Evolutionary conservation across 2,113 vertebrate species (phyloP).

Genomic region (Syngnathus scovelli): DNA sequence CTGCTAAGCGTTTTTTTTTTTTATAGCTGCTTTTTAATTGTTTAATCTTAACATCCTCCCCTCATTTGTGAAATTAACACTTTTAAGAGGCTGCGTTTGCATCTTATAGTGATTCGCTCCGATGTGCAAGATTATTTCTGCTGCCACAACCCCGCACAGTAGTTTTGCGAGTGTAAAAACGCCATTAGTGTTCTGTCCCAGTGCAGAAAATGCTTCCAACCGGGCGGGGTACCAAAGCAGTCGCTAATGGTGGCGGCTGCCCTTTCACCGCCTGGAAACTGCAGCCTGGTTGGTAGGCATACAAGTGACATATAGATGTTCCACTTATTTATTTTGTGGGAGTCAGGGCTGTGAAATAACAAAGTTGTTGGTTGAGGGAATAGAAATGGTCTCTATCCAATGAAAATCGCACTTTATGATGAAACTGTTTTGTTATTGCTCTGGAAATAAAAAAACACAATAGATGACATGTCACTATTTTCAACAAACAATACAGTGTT

Average conservation of each 20-base stretch:
- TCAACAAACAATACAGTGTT: neutral
- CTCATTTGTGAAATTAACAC: conserved; percentile 38
- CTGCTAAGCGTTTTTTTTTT: neutral
- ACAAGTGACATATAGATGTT: conserved; percentile 7
- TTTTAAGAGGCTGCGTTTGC: conserved; percentile 18
- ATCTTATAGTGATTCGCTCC: conserved; percentile 1
- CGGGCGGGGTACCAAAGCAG: conserved; percentile 20
- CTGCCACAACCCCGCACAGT: conserved; percentile 13
- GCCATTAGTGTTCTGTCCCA: conserved; percentile 16
- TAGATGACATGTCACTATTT: neutral
- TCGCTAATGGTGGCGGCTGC: conserved; percentile 8
- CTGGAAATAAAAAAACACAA: neutral
- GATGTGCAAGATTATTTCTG: conserved; percentile 21
- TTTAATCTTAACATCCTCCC: conserved; percentile 23
- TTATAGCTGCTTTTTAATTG: conserved; percentile 23
- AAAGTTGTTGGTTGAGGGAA: neutral
- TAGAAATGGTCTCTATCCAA: neutral
- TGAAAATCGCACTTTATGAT: neutral
- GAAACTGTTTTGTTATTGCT: neutral
- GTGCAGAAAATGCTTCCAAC: neutral
- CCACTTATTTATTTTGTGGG: conserved; percentile 9
- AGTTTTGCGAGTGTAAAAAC: conserved; percentile 6
- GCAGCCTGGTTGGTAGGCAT: conserved; percentile 6
- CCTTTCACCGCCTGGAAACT: conserved; percentile 16
- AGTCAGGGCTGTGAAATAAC: conserved; percentile 1